These are phyloP conservation scores for Cartodere bifasciata DNA, from an alignment of 2,888 invertebrate species.

Conservation along the genomic window DNA sequence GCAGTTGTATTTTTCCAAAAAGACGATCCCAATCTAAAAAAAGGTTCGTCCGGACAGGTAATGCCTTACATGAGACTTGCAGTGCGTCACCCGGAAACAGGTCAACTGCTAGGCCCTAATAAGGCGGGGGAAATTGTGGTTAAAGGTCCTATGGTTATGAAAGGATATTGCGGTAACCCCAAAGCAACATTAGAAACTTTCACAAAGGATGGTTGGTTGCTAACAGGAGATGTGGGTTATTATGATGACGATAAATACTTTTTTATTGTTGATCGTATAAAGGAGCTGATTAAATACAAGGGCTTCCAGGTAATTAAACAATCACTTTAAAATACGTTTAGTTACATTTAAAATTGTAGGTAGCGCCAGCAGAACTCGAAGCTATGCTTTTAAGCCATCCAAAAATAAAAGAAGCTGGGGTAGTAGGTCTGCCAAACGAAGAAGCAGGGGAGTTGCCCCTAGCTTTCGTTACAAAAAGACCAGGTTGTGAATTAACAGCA, in stretches of 20 bases:
- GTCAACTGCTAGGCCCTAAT: constrained; percentile 44
- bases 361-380: constrained; percentile 81
- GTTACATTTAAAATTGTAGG: constrained; percentile 53
- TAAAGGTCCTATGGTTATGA: constrained; percentile 49
- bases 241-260: constrained; percentile 65
- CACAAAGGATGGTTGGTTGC: constrained; percentile 63
- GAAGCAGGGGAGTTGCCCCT: constrained; percentile 60
- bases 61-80: constrained; percentile 48
- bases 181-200: constrained; percentile 49
- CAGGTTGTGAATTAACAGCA: constrained; percentile 37
- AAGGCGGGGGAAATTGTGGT: constrained; percentile 71
- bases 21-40: constrained; percentile 30
- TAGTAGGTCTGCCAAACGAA: constrained; percentile 65
- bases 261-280: constrained; percentile 72
- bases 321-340: too few relatives aligned
- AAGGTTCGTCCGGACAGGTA: constrained; percentile 51
- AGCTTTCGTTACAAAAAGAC: constrained; percentile 60
- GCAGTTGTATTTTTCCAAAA: constrained; percentile 34
- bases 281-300: constrained; percentile 86
- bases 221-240: constrained; percentile 73
- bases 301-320: constrained; percentile 53
- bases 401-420: constrained; percentile 64
- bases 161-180: constrained; percentile 56
- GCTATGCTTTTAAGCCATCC: constrained; percentile 58
- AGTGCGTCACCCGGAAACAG: constrained; percentile 50